Base-by-base conservation (phyloP, 2,888 invertebrate species). In the Eupithecia centaureata region DNA sequence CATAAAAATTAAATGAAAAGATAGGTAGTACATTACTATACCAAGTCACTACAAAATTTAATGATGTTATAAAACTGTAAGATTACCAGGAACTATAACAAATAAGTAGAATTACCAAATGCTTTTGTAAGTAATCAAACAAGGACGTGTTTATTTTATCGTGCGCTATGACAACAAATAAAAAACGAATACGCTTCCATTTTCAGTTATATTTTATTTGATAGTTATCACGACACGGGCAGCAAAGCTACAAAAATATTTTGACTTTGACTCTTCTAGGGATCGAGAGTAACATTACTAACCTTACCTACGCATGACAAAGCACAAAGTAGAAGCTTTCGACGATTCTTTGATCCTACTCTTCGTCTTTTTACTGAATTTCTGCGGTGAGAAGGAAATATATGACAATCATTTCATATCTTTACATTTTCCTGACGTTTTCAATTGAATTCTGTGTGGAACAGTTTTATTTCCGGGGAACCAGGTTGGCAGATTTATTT, bases 321-420 rank as follows among this genome's bases (percentile, higher is more conserved):
- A 66, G 57, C 62, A 57, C 60, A 67, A 63, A 61, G 30, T 27
- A 22, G 22, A 42, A 33, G 58, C 63, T 74, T 79, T 74, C 66
- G 77, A 77, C 64, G 75, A 51, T 68, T 73, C 75, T 82, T 77
- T 79, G 78, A 79, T 77, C 74, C 74, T 65, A 38, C 62, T 69
- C 51, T 10, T 52, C 22, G 57, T 57, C 57, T 32, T 67, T 73
- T 76, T 58, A 51, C 54, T 68, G 58, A 76, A 73, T 65, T 70
- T 68, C 61, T 52, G 67, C 63, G 74, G 68, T 75, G 70, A 77
- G 70, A 79, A 76, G 57, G 22, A 57, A 57, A 57, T 57, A 77
- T 81, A 81, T 79, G 74, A 75, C 74, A 52, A 75, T 73, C 73
- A 66, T 77, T 80, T 78, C 68, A 74, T 74, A 77, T 74, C 76